These are phyloP conservation scores for Erebia palarica DNA, from an alignment of 2,888 invertebrate species.

Conservation along the genomic window DNA sequence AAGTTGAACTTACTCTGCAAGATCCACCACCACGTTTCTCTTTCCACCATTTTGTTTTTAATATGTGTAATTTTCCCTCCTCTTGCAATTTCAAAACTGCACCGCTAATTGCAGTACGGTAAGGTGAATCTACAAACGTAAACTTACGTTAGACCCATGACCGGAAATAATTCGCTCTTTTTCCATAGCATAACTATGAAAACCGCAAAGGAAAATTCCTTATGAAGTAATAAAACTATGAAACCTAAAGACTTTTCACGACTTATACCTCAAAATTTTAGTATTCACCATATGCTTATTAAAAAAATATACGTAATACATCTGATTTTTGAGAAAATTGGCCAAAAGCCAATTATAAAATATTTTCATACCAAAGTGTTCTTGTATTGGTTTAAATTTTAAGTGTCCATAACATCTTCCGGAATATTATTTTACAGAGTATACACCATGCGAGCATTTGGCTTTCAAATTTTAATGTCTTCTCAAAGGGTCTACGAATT, in stretches of 20 bases:
- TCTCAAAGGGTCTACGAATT: no score
- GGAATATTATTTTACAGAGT: no score
- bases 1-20: conserved; percentile 85
- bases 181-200: not conserved
- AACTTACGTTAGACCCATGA: conserved; percentile 33
- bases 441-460: no score
- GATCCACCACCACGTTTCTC: conserved; percentile 94
- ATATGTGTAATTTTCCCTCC: conserved; percentile 94
- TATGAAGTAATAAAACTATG: conserved; percentile 10
- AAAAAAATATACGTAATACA: not conserved
- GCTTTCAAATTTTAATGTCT: no score
- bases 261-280: not conserved
- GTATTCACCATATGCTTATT: not conserved
- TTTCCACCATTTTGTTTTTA: conserved; percentile 99
- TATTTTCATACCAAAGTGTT: no score
- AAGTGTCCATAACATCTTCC: no score
- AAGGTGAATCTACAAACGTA: conserved; percentile 90
- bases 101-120: conserved; percentile 95
- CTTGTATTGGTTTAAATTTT: no score
- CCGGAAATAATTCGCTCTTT: conserved; percentile 28
- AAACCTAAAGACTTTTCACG: not conserved
- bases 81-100: conserved; percentile 98
- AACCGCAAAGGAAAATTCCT: conserved; percentile 17
- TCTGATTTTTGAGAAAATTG: not conserved
- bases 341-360: not conserved